Conservation (phyloP, 2,113 vertebrate genomes). For the Cheilinus undulatus region DNA sequence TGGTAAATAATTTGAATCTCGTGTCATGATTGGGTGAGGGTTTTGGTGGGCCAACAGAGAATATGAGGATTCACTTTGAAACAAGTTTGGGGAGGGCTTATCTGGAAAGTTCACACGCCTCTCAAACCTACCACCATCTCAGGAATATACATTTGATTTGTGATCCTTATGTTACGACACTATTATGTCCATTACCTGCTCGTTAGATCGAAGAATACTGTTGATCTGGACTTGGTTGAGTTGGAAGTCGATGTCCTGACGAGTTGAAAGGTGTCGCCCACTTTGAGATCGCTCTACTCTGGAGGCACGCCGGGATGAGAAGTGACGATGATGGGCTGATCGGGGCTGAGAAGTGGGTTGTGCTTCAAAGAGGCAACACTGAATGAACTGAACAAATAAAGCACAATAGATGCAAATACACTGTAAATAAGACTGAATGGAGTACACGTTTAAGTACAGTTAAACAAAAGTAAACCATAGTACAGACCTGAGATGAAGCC, state of each 20-base stretch:
- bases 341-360: conserved; percentile 8
- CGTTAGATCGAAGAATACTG: conserved; percentile 85
- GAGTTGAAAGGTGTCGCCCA: conserved; percentile 66
- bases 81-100: too few species aligned
- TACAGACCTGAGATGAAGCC: conserved; percentile 49
- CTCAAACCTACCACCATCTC: too few species aligned
- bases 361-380: conserved; percentile 6
- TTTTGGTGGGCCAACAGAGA: too few species aligned
- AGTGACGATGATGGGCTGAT: not conserved
- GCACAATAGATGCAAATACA: fast-evolving
- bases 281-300: conserved; percentile 20
- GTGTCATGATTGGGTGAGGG: too few species aligned
- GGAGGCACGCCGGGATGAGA: conserved; percentile 55
- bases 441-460: not conserved
- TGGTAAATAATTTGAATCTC: too few species aligned
- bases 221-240: conserved; percentile 87
- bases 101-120: too few species aligned
- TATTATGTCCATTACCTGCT: conserved; percentile 74
- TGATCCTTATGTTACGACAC: not conserved
- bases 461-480: not conserved
- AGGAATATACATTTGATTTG: too few species aligned
- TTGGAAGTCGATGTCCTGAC: conserved; percentile 87
- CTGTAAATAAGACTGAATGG: not conserved
- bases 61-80: too few species aligned
- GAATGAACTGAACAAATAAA: not conserved